Base-by-base conservation (phyloP, 2,888 invertebrate genomes). In the Anthophora plumipes region DNA sequence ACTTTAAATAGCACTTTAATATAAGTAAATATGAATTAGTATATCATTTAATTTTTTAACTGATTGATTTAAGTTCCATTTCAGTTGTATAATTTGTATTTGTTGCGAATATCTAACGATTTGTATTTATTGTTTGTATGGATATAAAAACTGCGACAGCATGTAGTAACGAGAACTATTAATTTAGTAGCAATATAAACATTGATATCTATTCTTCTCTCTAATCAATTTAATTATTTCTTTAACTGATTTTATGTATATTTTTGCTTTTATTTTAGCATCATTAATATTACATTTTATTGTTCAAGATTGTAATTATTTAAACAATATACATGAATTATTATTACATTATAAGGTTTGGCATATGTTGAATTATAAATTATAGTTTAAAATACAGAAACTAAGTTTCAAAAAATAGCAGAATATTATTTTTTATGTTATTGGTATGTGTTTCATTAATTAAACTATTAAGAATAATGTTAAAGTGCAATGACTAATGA, bases 61-160 rank as follows among this genome's bases (percentile, higher is more conserved):
- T 39, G 31, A 50, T 52, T 55, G 8, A 31, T 80, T 80, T 80
- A 61, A 61, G 60, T 74, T 60, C 67, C 39, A 61, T 57, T 81
- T 61, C 20, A 14, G 7, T 61, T 48, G 37, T 37, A 22, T n/a
- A 14, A 12, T 12, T 63, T 31, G 14, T 52, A 63, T 61, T 66
- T 66, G 20, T 6, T 8, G 0, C 37, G 12, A 0, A 7, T 11
- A 25, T 37, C 11, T 39, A 41, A 14, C 25, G 20, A 57, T 52
- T 67, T 67, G 0, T 46, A 8, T 20, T 64, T 48, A 37, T 8
- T 50, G 52, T 66, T 64, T 52, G 41, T 39, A 50, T 25, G 50
- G 25, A 55, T 55, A 54, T 17, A 14, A 31, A 61, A 70, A 37
- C 25, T 48, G 0, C 8, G 52, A 67, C 20, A 55, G 31, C 74